These are phyloP conservation scores for Eupithecia exiguata DNA, from an alignment of 2,888 invertebrate species.

Conservation along the genomic window DNA sequence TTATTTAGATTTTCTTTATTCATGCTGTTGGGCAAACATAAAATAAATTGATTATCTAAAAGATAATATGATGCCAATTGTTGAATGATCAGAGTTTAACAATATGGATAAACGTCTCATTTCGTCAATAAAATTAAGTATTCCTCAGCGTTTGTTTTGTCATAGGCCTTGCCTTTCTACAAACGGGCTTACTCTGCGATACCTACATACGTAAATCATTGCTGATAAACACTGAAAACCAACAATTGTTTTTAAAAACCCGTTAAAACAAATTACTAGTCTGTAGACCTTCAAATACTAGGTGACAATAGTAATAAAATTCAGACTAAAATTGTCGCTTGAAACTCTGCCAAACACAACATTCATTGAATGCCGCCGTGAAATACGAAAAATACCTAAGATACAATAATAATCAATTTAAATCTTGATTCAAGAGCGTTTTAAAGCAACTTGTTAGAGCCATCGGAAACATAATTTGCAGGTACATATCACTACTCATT, in stretches of 20 bases:
- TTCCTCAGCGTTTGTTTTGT: too few relatives aligned
- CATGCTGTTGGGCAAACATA: too few relatives aligned
- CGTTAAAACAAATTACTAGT: neutral
- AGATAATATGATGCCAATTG: too few relatives aligned
- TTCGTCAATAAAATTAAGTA: too few relatives aligned
- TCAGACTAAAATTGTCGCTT: slow-evolving; percentile 18
- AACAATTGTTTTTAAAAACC: neutral
- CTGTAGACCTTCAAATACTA: slow-evolving; percentile 21
- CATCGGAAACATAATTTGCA: too few relatives aligned
- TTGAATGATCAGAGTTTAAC: too few relatives aligned
- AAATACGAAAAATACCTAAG: slow-evolving; percentile 8
- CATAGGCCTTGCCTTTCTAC: too few relatives aligned
- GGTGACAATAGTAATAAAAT: slow-evolving; percentile 26
- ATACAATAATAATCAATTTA: neutral
- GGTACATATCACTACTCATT: too few relatives aligned
- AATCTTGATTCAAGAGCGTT: neutral
- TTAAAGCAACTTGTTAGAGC: too few relatives aligned
- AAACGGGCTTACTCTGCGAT: too few relatives aligned
- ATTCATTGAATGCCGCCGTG: slow-evolving; percentile 24
- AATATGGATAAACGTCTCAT: too few relatives aligned
- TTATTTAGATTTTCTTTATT: too few relatives aligned
- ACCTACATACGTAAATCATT: neutral
- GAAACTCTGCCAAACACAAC: slow-evolving; percentile 36
- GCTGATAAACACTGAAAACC: neutral
- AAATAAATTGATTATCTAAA: neutral